phyloP scores from a whole-genome alignment of 2,113 vertebrate species.

The Ameiurus melas region DNA sequence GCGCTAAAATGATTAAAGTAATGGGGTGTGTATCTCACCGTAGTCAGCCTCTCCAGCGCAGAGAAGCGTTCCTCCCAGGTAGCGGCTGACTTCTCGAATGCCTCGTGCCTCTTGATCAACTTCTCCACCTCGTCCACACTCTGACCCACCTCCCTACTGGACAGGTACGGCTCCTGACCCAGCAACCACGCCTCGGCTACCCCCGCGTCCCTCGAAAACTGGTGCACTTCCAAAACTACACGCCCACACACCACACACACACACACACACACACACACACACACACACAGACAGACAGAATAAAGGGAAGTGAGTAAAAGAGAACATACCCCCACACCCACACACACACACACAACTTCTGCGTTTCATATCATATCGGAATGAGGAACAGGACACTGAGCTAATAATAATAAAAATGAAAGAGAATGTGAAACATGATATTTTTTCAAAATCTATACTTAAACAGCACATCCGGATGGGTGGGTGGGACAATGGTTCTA shows the following conservation, averaged over 20 bases:
- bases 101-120: slow-evolving; percentile 93
- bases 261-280: slow-evolving; percentile 13
- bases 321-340: slow-evolving; percentile 22
- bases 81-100: slow-evolving; percentile 94
- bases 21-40: slow-evolving; percentile 72
- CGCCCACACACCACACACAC: background rate
- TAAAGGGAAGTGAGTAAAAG: background rate
- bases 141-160: slow-evolving; percentile 87
- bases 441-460: background rate
- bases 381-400: background rate
- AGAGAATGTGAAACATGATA: background rate
- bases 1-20: background rate
- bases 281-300: slow-evolving; percentile 19
- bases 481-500: background rate
- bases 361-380: slow-evolving; percentile 6
- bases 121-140: slow-evolving; percentile 97
- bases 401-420: background rate
- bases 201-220: slow-evolving; percentile 93
- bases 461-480: background rate
- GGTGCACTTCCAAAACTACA: slow-evolving; percentile 94
- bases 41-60: slow-evolving; percentile 90
- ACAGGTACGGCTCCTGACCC: slow-evolving; percentile 93
- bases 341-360: slow-evolving; percentile 37
- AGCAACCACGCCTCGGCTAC: slow-evolving; percentile 96
- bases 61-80: slow-evolving; percentile 97